phyloP scores from a whole-genome alignment of 2,113 vertebrate genomes.

The Notothenia coriiceps region DNA sequence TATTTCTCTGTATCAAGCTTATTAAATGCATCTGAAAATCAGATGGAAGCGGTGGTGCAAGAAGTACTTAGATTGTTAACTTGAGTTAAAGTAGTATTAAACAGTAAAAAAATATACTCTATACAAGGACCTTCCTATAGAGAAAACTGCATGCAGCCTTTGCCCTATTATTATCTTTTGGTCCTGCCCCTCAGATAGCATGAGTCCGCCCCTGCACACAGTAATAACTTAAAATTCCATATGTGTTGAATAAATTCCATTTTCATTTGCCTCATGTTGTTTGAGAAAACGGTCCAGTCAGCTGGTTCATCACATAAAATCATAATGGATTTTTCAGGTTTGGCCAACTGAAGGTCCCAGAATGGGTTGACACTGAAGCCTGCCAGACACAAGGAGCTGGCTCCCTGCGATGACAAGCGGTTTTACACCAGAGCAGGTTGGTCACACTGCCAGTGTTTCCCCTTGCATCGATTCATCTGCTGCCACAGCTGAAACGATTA shows the following conservation, averaged over 20 bases:
- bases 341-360: conserved; percentile 89
- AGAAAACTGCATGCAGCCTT: no score
- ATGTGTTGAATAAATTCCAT: conserved; percentile 13
- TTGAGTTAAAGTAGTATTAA: no score
- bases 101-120: no score
- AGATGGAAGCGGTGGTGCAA: no score
- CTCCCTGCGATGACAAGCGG: conserved; percentile 88
- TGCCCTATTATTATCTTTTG: no score
- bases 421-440: conserved; percentile 90
- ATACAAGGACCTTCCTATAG: no score
- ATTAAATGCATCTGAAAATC: not conserved
- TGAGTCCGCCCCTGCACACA: not conserved
- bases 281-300: conserved; percentile 17
- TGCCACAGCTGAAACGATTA: not conserved
- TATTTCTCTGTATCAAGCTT: not conserved
- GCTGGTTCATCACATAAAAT: conserved; percentile 29
- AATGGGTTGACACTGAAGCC: conserved; percentile 90
- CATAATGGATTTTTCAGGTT: conserved; percentile 78
- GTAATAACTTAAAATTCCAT: not conserved
- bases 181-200: no score
- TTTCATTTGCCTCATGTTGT: conserved; percentile 3
- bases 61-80: no score
- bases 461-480: not conserved
- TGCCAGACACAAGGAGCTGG: conserved; percentile 89
- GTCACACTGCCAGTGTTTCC: conserved; percentile 33